A percentile compares a stretch with the other conserved stretches of the same genome.
These are phyloP conservation scores for Chouioia cunea DNA, from an alignment of 2,888 invertebrate species.

Conservation along the genomic window DNA sequence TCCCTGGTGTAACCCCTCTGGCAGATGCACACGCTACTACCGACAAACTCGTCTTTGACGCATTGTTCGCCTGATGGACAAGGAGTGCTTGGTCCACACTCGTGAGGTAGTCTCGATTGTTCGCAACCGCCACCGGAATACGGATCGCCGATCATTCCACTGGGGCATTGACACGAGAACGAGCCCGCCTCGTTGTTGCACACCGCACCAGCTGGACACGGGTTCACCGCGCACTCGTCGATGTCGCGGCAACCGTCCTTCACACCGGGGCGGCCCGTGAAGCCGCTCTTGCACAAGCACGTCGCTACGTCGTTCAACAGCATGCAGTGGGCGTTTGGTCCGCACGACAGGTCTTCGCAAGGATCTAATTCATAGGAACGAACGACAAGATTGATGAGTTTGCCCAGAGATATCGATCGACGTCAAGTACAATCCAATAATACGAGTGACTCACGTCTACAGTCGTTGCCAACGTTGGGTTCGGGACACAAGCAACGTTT, in stretches of 20 bases:
- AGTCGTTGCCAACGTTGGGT: constrained; percentile 91
- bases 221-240: constrained; percentile 86
- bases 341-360: constrained; percentile 87
- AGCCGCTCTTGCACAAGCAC: constrained; percentile 87
- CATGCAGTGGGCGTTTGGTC: constrained; percentile 90
- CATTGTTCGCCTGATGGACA: constrained; percentile 90
- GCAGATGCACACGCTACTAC: constrained; percentile 89
- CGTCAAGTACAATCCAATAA: constrained; percentile 22
- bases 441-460: constrained; percentile 81
- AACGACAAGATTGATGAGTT: constrained; percentile 29
- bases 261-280: constrained; percentile 77
- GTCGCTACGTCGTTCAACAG: constrained; percentile 85
- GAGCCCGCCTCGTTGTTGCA: constrained; percentile 90
- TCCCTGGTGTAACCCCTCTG: constrained; percentile 88
- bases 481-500: constrained; percentile 89
- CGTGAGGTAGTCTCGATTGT: constrained; percentile 75
- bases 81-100: constrained; percentile 81
- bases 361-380: too few species aligned
- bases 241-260: constrained; percentile 86
- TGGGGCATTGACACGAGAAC: constrained; percentile 90
- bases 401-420: constrained; percentile 35
- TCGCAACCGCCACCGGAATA: constrained; percentile 84
- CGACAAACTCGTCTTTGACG: constrained; percentile 79
- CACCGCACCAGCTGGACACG: constrained; percentile 87
- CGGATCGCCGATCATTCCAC: constrained; percentile 84